Base-by-base conservation (phyloP, 1,140 invertebrate genomes). In the Papilio helenus region DNA sequence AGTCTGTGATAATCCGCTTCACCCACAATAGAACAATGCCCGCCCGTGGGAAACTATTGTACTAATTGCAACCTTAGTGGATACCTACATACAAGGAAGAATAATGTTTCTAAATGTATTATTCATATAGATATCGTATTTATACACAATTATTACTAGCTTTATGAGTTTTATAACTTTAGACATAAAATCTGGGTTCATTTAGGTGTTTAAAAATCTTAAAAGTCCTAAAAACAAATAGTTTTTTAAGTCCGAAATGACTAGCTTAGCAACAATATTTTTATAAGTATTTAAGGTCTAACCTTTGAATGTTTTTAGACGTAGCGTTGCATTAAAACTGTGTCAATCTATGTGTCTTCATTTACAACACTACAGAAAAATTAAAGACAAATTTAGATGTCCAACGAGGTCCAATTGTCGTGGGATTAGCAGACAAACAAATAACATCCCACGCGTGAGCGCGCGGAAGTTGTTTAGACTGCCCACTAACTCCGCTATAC, bases 311-410 rank as follows among this genome's bases (percentile, higher is more conserved):
- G 3, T 5, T 61, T 23, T 26, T 12, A 14, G 29, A 26, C 26
- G 3, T 1, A 20, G 20, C 9, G 9, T 29, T 68, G 3, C 12
- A 34, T 34, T 7, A 29, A 68, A 34, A 34, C 14, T 18, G 61
- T 34, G 3, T 29, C 61, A 16, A 68, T 68, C 4, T 14, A 26
- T 29, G 58, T 12, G 58, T 23, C 46, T 18, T 26, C 42, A 20
- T 49, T 26, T 26, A 72, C 58, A 68, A 29, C 12, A 29, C 14
- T 34, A 29, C 18, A 68, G 14, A 14, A 39, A 29, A 46, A 42
- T 44, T 73, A 46, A 5, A 55, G 14, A 49, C 72, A 68, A 76
- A 61, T 80, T 58, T 58, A 65, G 26, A 68, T 34, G 23, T 68
- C 29, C 26, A 68, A 68, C 26, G 14, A 68, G 26, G 16, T 68